Evolutionary conservation across 2,888 invertebrate species (phyloP), one percentile per base, ranked within the genome.

Genomic region (Agrochola lota): DNA sequence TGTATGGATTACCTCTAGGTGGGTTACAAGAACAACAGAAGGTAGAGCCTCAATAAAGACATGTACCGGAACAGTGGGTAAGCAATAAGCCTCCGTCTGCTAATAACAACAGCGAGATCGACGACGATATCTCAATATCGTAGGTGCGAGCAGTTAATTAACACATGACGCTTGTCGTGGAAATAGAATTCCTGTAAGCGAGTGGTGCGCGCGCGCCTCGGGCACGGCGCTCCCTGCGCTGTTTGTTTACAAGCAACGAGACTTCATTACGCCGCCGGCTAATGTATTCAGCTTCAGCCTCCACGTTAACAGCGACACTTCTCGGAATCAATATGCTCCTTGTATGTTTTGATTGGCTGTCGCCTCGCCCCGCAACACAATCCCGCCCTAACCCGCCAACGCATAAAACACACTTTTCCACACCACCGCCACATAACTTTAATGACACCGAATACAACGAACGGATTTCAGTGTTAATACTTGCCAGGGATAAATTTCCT

Each of bases 271-370:
- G 96, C 96, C 95, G 95, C 94, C 94, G 95, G 96, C 96, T 96
- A 96, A 96, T 96, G 96, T 96, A 96, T 96, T 96, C 96, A 96
- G 96, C 96, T 96, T 96, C 96, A 96, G 96, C 96, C 96, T 96
- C 94, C 95, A 96, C 96, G 96, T 96, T 96, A 96, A 96, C 96
- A 96, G 96, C 96, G 96, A 96, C 96, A 96, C 96, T 96, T 96
- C 96, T 96, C 96, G 95, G 96, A 96, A 96, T 96, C 96, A 96
- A 96, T 96, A 96, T 96, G 96, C 95, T 96, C 95, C 96, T 96
- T 96, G 96, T 96, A 96, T 96, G 96, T 96, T 96, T 96, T 96
- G 96, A 96, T 96, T 96, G 96, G 95, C 94, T 95, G 92, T 91
- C 92, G 92, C 91, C 89, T 85, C 83, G 85, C 85, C 85, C 85